These are phyloP conservation scores for Notothenia rossii DNA, from an alignment of 2,113 vertebrate species.

Conservation along the genomic window DNA sequence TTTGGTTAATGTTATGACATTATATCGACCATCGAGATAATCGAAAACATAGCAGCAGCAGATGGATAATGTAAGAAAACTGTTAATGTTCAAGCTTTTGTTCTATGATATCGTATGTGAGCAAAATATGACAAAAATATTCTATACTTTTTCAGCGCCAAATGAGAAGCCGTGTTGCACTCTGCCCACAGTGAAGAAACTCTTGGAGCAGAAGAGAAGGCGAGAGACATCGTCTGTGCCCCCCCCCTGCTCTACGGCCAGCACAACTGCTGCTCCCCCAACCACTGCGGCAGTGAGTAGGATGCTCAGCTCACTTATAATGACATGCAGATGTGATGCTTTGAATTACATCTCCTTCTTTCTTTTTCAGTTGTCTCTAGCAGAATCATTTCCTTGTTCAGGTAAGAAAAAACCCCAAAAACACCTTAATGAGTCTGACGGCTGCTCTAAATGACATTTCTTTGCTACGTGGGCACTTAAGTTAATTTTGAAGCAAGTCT, in stretches of 20 bases:
- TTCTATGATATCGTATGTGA: not conserved
- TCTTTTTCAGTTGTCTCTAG: constrained; percentile 57
- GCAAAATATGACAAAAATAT: not conserved
- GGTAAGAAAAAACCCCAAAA: constrained; percentile 60
- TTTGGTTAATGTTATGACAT: not conserved
- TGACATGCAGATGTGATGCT: not conserved
- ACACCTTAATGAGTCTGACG: not conserved
- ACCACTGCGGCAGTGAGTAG: constrained; percentile 58
- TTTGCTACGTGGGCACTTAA: not conserved
- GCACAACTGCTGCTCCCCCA: constrained; percentile 56
- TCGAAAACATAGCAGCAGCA: not conserved
- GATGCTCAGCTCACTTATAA: not conserved
- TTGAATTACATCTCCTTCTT: not conserved
- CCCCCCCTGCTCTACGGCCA: constrained; percentile 58
- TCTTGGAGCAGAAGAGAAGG: constrained; percentile 91
- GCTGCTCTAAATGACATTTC: not conserved
- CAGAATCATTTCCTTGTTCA: constrained; percentile 68
- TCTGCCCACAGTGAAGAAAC: constrained; percentile 91
- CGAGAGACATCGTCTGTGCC: constrained; percentile 80
- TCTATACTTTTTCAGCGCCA: constrained; percentile 67
- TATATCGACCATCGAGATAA: not conserved
- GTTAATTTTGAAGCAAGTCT: not conserved
- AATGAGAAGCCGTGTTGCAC: constrained; percentile 88
- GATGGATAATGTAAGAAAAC: not conserved
- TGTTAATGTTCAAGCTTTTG: not conserved